Percentiles rank a stretch among this genome's conserved stretches.
These are phyloP conservation scores for Myopa tessellatipennis DNA, from an alignment of 2,888 invertebrate genomes.

Conservation along the genomic window DNA sequence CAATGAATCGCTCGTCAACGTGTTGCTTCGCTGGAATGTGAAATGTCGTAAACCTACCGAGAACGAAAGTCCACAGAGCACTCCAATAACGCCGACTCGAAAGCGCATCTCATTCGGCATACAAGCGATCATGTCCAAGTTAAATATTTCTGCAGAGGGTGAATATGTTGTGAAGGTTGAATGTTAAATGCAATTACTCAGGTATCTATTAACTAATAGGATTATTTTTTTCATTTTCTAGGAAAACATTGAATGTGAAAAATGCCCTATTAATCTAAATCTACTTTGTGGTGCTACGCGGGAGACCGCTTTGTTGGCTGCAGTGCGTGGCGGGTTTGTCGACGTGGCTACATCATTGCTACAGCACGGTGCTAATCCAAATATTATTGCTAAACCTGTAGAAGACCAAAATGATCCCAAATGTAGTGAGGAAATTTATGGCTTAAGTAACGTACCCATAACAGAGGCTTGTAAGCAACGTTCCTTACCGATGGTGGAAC, in stretches of 20 bases:
- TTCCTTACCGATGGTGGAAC: constrained; percentile 65
- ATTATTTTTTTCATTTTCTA: background rate
- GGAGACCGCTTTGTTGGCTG: constrained; percentile 87
- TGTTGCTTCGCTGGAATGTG: constrained; percentile 79
- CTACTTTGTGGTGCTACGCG: constrained; percentile 79
- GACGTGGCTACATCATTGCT: constrained; percentile 79
- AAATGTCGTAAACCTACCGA: constrained; percentile 68
- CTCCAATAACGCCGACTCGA: constrained; percentile 70
- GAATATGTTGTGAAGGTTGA: constrained; percentile 67
- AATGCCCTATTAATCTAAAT: constrained; percentile 81
- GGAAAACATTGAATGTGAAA: constrained; percentile 57
- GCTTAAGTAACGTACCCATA: constrained; percentile 66
- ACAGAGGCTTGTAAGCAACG: constrained; percentile 67
- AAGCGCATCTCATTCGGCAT: constrained; percentile 87
- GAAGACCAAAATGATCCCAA: constrained; percentile 68
- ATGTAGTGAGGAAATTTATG: constrained; percentile 67
- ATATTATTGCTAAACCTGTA: constrained; percentile 72
- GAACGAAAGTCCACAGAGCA: constrained; percentile 57
- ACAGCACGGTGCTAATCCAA: constrained; percentile 84
- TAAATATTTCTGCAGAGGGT: constrained; percentile 75
- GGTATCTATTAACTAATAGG: constrained; percentile 12
- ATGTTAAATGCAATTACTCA: constrained; percentile 34
- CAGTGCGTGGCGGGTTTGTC: constrained; percentile 80
- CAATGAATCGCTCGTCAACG: constrained; percentile 81
- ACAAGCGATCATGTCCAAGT: constrained; percentile 86